phyloP scores from a whole-genome alignment of 2,113 vertebrate genomes.

The Callionymus lyra region DNA sequence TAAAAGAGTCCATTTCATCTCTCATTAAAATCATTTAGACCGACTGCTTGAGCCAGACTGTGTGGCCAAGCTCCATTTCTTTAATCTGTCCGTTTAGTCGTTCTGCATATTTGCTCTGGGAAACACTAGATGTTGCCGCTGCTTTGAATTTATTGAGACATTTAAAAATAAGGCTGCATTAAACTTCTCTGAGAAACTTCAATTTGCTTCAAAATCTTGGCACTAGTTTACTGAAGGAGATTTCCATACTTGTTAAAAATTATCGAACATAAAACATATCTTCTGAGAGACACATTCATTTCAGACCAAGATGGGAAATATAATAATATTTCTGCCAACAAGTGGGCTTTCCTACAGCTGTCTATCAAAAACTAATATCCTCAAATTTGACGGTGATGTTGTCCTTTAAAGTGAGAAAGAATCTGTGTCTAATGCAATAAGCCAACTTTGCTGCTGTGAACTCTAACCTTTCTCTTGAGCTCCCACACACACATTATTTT shows the following conservation, averaged over 20 bases:
- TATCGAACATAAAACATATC: no score
- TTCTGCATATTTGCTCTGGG: slow-evolving; percentile 53
- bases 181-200: not conserved
- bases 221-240: no score
- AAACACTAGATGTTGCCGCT: slow-evolving; percentile 48
- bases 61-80: slow-evolving; percentile 44
- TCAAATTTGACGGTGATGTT: slow-evolving; percentile 65
- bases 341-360: slow-evolving; percentile 39
- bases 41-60: slow-evolving; percentile 17
- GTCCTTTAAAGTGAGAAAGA: slow-evolving; percentile 69
- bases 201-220: not conserved
- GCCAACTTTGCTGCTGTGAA: slow-evolving; percentile 49
- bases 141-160: slow-evolving; percentile 51
- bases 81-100: slow-evolving; percentile 59
- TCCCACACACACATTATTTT: slow-evolving; percentile 13
- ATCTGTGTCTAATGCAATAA: slow-evolving; percentile 69
- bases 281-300: no score
- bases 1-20: slow-evolving; percentile 22
- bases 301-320: slow-evolving; percentile 11
- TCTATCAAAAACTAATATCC: slow-evolving; percentile 73
- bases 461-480: slow-evolving; percentile 35
- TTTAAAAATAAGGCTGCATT: slow-evolving; percentile 11
- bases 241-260: no score
- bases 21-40: slow-evolving; percentile 34
- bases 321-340: slow-evolving; percentile 1